Evolutionary conservation across 2,797 vertebrate species (phyloP).

Genomic region (Scyliorhinus canicula): DNA sequence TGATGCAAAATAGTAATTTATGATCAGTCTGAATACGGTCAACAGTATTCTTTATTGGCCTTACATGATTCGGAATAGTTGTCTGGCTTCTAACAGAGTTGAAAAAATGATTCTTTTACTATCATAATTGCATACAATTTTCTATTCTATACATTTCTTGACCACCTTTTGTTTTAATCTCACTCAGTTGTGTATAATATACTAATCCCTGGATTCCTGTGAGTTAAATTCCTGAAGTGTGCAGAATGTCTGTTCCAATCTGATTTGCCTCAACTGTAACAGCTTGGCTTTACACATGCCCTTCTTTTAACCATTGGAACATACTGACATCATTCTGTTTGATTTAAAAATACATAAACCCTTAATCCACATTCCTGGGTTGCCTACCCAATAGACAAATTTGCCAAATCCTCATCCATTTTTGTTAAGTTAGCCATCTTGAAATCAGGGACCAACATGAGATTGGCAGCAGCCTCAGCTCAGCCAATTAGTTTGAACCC

Average conservation of each 20-base stretch:
- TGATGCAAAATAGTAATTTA: background rate
- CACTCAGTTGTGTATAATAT: background rate
- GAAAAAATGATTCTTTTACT: background rate
- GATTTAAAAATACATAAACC: background rate
- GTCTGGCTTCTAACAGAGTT: background rate
- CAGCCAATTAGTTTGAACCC: background rate
- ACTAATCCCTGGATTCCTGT: background rate
- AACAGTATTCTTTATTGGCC: background rate
- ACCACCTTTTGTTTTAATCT: background rate
- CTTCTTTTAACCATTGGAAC: background rate
- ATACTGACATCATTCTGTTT: background rate
- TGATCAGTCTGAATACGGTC: background rate
- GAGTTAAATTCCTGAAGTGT: background rate
- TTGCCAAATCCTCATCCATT: background rate
- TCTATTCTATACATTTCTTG: background rate
- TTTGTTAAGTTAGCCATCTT: background rate
- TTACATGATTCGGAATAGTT: background rate
- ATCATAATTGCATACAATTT: background rate
- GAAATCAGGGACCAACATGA: background rate
- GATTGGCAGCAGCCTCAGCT: background rate
- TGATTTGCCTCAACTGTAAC: background rate
- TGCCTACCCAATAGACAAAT: background rate
- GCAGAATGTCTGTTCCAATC: background rate
- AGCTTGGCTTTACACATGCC: background rate
- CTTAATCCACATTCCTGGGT: background rate